A percentile compares a stretch with the other conserved stretches of the same genome.
These are phyloP conservation scores for Microcebus murinus DNA, from an alignment of 2,113 vertebrate species.

Conservation along the genomic window DNA sequence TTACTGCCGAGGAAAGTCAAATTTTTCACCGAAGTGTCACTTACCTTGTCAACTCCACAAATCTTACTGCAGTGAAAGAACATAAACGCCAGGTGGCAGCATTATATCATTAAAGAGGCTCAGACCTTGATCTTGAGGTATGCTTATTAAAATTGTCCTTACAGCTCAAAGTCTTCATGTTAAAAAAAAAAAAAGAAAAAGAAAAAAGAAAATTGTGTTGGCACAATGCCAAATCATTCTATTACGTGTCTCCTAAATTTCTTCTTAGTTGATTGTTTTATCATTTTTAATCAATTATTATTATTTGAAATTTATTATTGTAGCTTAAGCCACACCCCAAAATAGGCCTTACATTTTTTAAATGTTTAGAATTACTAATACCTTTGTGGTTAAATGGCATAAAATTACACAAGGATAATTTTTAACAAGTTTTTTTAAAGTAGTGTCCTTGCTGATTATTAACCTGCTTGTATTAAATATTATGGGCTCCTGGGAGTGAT, in stretches of 20 bases:
- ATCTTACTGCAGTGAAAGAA: slow-evolving; percentile 33
- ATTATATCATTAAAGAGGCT: slow-evolving; percentile 51
- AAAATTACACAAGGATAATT: background rate
- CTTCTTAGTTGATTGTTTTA: background rate
- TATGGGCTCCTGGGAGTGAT: background rate
- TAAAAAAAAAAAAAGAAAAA: no score
- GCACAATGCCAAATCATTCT: background rate
- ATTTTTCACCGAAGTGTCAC: background rate
- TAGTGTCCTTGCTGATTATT: background rate
- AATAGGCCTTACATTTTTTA: background rate
- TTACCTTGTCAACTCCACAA: background rate
- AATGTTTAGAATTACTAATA: background rate
- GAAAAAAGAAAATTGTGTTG: background rate
- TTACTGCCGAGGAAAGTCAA: background rate
- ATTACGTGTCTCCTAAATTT: background rate
- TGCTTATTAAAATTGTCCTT: background rate
- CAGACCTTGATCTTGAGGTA: background rate
- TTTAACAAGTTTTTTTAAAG: background rate
- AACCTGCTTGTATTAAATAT: background rate
- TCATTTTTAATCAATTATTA: slow-evolving; percentile 1
- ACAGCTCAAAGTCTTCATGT: no score
- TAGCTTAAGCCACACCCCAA: background rate
- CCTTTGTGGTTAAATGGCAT: background rate
- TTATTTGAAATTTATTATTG: background rate
- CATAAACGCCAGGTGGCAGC: slow-evolving; percentile 72